phyloP scores from a whole-genome alignment of 2,113 vertebrate genomes.

The Lepisosteus oculatus region DNA sequence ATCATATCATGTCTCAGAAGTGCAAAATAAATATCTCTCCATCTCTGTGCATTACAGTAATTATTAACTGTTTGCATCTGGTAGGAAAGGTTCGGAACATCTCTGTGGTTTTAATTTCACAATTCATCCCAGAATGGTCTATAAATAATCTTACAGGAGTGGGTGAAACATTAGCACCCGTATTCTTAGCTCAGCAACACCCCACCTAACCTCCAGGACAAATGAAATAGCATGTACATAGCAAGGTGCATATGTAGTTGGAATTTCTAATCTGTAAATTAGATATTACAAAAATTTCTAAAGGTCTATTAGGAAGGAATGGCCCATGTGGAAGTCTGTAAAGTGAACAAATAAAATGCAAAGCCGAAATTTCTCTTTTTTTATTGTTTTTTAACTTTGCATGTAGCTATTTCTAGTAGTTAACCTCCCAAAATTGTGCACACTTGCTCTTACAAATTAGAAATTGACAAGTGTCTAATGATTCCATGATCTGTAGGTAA shows the following conservation, averaged over 20 bases:
- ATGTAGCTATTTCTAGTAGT: neutral
- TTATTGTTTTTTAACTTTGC: slow-evolving; percentile 3
- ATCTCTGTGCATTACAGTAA: neutral
- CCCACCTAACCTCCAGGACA: too few relatives aligned
- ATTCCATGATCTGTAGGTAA: too few relatives aligned
- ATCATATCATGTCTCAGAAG: neutral
- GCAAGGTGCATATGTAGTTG: neutral
- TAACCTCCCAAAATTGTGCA: too few relatives aligned
- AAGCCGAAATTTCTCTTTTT: neutral
- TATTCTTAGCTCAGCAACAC: neutral
- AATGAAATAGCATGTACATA: neutral
- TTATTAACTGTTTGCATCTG: neutral
- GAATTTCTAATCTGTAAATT: neutral
- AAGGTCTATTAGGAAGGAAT: too few relatives aligned
- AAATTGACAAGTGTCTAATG: too few relatives aligned
- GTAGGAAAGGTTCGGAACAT: neutral
- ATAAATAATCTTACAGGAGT: neutral
- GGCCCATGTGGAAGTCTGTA: too few relatives aligned
- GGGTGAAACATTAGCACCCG: neutral
- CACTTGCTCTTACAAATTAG: too few relatives aligned
- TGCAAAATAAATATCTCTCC: neutral
- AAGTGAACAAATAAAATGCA: too few relatives aligned
- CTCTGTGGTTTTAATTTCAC: neutral
- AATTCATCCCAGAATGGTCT: neutral
- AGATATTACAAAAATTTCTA: too few relatives aligned